Evolutionary conservation across 1,140 invertebrate species (phyloP), one percentile per base, ranked within the genome.

Genomic region (Halesus radiatus): DNA sequence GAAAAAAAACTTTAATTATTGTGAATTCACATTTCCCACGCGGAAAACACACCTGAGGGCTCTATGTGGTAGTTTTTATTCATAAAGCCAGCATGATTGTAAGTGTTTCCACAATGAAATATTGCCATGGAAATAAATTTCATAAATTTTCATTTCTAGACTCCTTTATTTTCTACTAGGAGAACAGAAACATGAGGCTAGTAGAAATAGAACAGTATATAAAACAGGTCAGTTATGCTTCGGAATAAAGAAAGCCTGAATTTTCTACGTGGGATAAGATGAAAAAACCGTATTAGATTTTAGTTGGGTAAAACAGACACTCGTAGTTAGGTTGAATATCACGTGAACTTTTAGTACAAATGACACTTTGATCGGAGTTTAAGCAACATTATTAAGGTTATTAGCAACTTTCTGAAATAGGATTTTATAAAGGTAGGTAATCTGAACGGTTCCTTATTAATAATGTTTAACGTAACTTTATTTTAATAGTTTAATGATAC

Each of bases 191-290:
- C 10, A 1, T 45, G 10, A 7, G 37, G 8, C 7, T 3, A 1
- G 7, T 45, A 45, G 8, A 45, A 45, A 45, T 45, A 45, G 37
- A 10, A 45, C 37, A 13, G 37, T 13, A 45, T 66, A 29, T 15
- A 66, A 66, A 26, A 32, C 16, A 29, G 62, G 62, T 26, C 22
- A 66, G 26, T 66, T 26, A 66, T 37, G 62, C 29, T 16, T 29
- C 62, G n/a, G 62, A 26, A 66, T 66, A 32, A 32, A 64, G 10
- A 64, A 66, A 66, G 16, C 26, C 62, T 66, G 16, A 66, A 66
- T 66, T 66, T 66, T 66, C 26, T 37, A 66, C 26, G 62, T 66
- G 62, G 16, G 62, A 26, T 29, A 66, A 66, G 32, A 66, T 32
- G 29, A 66, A 66, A 64, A 45, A 66, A 66, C 16, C 32, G 3